These are phyloP conservation scores for Ivindomyrus marchei DNA, from an alignment of 2,113 vertebrate species.

Conservation along the genomic window DNA sequence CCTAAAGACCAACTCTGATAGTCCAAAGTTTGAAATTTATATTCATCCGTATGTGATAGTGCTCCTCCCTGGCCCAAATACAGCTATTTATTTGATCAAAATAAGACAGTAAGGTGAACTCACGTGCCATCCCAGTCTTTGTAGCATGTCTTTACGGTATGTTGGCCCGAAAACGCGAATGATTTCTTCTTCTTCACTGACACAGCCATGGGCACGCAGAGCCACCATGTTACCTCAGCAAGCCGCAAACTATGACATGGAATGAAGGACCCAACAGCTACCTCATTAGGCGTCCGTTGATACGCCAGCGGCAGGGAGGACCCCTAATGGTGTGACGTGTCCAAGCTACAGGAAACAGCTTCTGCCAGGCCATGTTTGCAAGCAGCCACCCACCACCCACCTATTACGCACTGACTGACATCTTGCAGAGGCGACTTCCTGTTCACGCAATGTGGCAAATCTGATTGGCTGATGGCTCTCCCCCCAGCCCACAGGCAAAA, in stretches of 20 bases:
- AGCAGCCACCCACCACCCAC: conserved; percentile 8
- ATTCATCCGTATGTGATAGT: neutral
- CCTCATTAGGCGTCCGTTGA: conserved; percentile 15
- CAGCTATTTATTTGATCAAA: neutral
- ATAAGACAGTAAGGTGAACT: conserved; percentile 30
- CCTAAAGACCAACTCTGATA: neutral
- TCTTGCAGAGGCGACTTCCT: conserved; percentile 34
- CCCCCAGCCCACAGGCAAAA: neutral
- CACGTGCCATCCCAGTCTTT: conserved; percentile 45
- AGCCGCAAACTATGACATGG: neutral
- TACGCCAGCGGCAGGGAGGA: neutral
- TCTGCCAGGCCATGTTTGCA: neutral
- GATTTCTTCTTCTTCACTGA: conserved; percentile 36
- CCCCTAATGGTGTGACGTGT: conserved; percentile 14
- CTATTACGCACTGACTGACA: neutral
- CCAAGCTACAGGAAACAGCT: neutral
- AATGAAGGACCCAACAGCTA: neutral
- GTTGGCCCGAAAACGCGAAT: conserved; percentile 28
- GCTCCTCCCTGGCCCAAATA: neutral
- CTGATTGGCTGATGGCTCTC: conserved; percentile 16
- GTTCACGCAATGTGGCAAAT: conserved; percentile 17
- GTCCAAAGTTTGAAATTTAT: neutral
- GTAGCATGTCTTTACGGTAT: conserved; percentile 41
- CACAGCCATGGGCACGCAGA: conserved; percentile 27
- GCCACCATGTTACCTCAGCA: conserved; percentile 27